Conservation (phyloP, 2,888 invertebrate species). For the Eustalomyia histrio region DNA sequence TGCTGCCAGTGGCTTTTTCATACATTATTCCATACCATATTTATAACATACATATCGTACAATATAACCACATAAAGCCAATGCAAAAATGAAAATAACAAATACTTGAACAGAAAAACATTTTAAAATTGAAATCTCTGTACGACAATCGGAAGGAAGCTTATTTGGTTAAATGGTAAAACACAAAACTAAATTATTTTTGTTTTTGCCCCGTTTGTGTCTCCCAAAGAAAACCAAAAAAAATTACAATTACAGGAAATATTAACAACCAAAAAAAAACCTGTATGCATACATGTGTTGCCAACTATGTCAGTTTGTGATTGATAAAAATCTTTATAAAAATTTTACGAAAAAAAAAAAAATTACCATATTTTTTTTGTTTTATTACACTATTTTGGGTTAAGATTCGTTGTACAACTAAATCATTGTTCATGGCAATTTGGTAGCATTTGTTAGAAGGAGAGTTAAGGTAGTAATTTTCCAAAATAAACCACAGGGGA, state of each 20-base stretch:
- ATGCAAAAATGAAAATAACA: not conserved
- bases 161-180: constrained; percentile 56
- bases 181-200: constrained; percentile 47
- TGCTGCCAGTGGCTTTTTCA: constrained; percentile 10
- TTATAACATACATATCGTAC: constrained; percentile 11
- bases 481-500: constrained; percentile 58
- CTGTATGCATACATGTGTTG: constrained; percentile 23
- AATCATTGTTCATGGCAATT: constrained; percentile 42
- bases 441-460: constrained; percentile 43
- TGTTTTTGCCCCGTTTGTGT: constrained; percentile 21
- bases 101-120: not conserved
- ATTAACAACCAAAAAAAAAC: not conserved
- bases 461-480: constrained; percentile 28
- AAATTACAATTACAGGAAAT: not conserved
- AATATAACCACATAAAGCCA: constrained; percentile 15
- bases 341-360: constrained; percentile 44
- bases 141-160: constrained; percentile 54
- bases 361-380: constrained; percentile 54
- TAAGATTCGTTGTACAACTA: constrained; percentile 7
- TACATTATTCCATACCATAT: constrained; percentile 6
- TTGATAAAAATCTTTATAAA: constrained; percentile 60
- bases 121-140: constrained; percentile 42
- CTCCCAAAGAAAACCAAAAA: not conserved
- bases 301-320: constrained; percentile 55
- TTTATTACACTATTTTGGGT: constrained; percentile 14